A percentile compares a stretch with the other conserved stretches of the same genome.
These are phyloP conservation scores for Cebus imitator DNA, from an alignment of 2,113 vertebrate genomes.

Conservation along the genomic window DNA sequence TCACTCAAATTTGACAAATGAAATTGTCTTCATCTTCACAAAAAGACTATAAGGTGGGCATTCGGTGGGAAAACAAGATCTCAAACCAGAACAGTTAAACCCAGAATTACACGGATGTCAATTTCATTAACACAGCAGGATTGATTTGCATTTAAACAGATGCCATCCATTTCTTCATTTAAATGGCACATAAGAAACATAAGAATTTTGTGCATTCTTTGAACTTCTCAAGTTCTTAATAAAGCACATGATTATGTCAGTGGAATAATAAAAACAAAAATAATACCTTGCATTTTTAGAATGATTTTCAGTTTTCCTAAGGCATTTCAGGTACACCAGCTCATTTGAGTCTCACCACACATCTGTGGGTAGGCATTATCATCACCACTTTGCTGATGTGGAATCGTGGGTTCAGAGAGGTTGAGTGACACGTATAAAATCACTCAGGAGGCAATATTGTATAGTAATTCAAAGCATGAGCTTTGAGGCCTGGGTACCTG, in stretches of 20 bases:
- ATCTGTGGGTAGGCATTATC: background rate
- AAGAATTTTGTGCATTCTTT: background rate
- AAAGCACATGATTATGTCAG: background rate
- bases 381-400: background rate
- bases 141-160: slow-evolving; percentile 66
- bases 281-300: background rate
- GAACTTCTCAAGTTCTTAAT: background rate
- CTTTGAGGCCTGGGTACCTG: background rate
- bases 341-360: background rate
- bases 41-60: background rate
- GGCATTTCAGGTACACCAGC: background rate
- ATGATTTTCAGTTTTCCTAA: background rate
- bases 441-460: background rate
- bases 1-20: background rate
- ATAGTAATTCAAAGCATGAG: background rate
- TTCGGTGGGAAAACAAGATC: slow-evolving; percentile 41
- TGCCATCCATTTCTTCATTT: slow-evolving; percentile 20
- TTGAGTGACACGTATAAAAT: background rate
- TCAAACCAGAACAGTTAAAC: slow-evolving; percentile 58
- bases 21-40: background rate
- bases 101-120: slow-evolving; percentile 17
- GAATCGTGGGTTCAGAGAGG: background rate
- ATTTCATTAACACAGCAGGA: slow-evolving; percentile 19
- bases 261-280: background rate
- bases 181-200: slow-evolving; percentile 23